Evolutionary conservation across 1,140 invertebrate genomes (phyloP).

Genomic region (Drosophila pallidifrons): DNA sequence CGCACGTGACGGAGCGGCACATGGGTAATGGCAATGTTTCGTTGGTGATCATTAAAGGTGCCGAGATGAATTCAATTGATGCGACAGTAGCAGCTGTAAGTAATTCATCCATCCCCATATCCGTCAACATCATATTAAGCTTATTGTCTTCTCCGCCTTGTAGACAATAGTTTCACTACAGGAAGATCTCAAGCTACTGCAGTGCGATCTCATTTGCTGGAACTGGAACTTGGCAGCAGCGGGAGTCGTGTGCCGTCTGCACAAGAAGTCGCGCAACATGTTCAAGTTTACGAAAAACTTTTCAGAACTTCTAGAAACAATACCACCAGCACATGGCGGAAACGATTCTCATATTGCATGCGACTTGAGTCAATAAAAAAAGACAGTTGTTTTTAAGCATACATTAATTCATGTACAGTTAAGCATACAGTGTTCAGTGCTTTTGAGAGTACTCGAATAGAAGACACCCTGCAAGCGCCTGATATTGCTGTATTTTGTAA

Average conservation of each 20-base stretch:
- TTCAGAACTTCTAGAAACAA: slow-evolving; percentile 56
- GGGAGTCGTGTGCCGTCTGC: slow-evolving; percentile 76
- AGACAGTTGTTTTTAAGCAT: slow-evolving; percentile 19
- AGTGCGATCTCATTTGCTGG: slow-evolving; percentile 79
- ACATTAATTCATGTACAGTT: slow-evolving; percentile 32
- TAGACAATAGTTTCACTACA: slow-evolving; percentile 74
- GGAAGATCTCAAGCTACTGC: slow-evolving; percentile 66
- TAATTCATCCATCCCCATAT: background rate
- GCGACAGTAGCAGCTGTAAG: slow-evolving; percentile 88
- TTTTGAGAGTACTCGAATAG: background rate
- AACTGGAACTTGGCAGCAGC: slow-evolving; percentile 78
- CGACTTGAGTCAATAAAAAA: slow-evolving; percentile 39
- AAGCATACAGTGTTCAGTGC: slow-evolving; percentile 11
- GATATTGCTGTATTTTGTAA: background rate
- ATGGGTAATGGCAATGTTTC: slow-evolving; percentile 25
- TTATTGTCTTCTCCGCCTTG: background rate
- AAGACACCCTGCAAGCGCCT: slow-evolving; percentile 2
- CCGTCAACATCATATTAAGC: background rate
- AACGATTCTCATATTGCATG: slow-evolving; percentile 24
- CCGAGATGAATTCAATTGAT: slow-evolving; percentile 87
- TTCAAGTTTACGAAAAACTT: slow-evolving; percentile 70
- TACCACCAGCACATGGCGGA: slow-evolving; percentile 24
- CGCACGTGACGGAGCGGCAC: slow-evolving; percentile 51
- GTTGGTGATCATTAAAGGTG: slow-evolving; percentile 88
- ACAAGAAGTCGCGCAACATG: slow-evolving; percentile 64